Conservation (phyloP, 2,797 vertebrate genomes). For the Potorous gilbertii region DNA sequence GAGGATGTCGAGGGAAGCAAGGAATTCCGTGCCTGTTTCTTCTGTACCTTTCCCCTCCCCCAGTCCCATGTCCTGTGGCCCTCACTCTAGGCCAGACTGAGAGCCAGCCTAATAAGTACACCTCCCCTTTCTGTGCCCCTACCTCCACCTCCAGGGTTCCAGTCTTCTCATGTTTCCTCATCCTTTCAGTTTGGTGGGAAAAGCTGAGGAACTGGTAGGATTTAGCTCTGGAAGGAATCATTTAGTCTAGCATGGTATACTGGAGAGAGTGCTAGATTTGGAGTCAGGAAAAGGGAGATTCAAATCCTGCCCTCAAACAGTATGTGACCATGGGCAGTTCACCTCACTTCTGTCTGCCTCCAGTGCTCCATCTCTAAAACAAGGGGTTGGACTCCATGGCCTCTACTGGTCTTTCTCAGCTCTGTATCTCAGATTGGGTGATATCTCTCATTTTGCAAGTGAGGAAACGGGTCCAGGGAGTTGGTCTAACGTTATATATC, state of each 20-base stretch:
- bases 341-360: neutral
- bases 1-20: neutral
- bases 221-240: neutral
- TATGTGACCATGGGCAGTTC: neutral
- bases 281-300: neutral
- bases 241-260: neutral
- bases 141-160: neutral
- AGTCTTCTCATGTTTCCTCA: neutral
- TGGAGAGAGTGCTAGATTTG: neutral
- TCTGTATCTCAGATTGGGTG: neutral
- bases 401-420: neutral
- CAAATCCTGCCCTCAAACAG: neutral
- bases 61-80: neutral
- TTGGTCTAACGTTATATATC: neutral
- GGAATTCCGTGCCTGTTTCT: neutral
- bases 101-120: neutral
- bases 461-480: constrained; percentile 32
- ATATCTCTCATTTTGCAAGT: neutral
- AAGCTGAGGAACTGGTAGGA: neutral
- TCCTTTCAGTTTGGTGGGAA: neutral
- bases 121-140: neutral
- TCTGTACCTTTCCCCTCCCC: neutral
- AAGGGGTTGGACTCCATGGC: neutral
- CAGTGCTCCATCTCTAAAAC: neutral
- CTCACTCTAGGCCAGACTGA: neutral